phyloP scores from a whole-genome alignment of 1,140 invertebrate genomes.

The Aphaenogaster ashmeadi region DNA sequence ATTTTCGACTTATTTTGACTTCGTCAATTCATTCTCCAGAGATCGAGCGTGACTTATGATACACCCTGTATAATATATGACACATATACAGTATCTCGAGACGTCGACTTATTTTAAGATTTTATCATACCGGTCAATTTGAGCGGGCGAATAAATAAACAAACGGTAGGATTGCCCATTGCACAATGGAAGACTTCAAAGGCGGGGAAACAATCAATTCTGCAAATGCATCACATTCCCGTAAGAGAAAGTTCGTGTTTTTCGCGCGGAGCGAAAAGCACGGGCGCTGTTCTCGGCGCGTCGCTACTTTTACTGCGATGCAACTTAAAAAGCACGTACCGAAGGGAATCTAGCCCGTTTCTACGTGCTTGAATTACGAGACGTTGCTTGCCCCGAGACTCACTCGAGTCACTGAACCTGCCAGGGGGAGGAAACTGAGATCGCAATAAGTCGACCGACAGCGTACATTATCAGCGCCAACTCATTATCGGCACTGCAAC shows the following conservation, averaged over 20 bases:
- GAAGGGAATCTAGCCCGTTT: conserved; percentile 55
- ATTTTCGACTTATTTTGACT: no score
- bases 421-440: neutral
- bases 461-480: conserved; percentile 29
- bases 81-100: neutral
- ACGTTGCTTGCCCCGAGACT: neutral
- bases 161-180: neutral
- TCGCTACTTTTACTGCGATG: conserved; percentile 62
- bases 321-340: conserved; percentile 62
- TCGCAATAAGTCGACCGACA: conserved; percentile 39
- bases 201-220: conserved; percentile 51
- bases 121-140: neutral
- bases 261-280: conserved; percentile 44
- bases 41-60: no score
- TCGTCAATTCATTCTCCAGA: no score
- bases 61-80: no score
- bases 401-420: conserved; percentile 25
- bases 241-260: conserved; percentile 63
- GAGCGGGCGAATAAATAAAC: conserved; percentile 7
- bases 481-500: conserved; percentile 25
- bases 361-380: conserved; percentile 63
- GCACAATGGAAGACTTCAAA: conserved; percentile 27
- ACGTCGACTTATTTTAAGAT: neutral
- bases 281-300: conserved; percentile 2
- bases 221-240: conserved; percentile 46